These are phyloP conservation scores for Tetheella fluctuosa DNA, from an alignment of 2,888 invertebrate species.

Conservation along the genomic window DNA sequence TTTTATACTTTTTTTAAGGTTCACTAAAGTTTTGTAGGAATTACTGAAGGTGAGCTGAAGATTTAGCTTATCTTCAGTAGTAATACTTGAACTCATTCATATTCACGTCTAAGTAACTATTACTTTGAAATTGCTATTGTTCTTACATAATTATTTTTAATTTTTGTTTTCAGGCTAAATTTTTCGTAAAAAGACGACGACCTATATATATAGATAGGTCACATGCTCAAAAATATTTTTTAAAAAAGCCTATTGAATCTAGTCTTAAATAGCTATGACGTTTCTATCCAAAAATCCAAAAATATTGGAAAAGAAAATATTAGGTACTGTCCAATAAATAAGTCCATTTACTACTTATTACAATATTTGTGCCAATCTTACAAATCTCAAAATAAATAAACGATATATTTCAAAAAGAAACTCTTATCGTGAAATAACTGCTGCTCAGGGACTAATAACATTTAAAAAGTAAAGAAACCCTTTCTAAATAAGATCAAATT, in stretches of 20 bases:
- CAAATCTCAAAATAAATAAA: constrained; percentile 13
- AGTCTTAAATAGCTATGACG: too few species aligned
- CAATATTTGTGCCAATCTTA: constrained; percentile 3
- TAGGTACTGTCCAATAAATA: not conserved
- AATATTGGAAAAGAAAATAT: too few species aligned
- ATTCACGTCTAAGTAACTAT: too few species aligned
- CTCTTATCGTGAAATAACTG: constrained; percentile 61
- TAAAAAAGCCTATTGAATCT: too few species aligned
- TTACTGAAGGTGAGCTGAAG: not conserved
- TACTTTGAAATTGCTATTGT: not conserved
- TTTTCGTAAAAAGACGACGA: too few species aligned
- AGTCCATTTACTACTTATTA: not conserved
- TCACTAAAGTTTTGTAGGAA: not conserved
- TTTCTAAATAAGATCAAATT: constrained; percentile 64
- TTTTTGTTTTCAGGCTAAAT: too few species aligned
- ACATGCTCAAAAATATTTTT: too few species aligned
- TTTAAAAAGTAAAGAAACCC: constrained; percentile 65
- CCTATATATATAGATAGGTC: too few species aligned
- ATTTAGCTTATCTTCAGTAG: not conserved
- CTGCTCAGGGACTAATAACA: constrained; percentile 73
- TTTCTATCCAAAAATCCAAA: too few species aligned
- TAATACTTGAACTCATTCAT: too few species aligned
- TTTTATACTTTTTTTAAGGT: constrained; percentile 40
- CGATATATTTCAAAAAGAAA: constrained; percentile 22
- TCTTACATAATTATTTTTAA: too few species aligned